phyloP scores from a whole-genome alignment of 2,888 invertebrate genomes.

The Troides aeacus region DNA sequence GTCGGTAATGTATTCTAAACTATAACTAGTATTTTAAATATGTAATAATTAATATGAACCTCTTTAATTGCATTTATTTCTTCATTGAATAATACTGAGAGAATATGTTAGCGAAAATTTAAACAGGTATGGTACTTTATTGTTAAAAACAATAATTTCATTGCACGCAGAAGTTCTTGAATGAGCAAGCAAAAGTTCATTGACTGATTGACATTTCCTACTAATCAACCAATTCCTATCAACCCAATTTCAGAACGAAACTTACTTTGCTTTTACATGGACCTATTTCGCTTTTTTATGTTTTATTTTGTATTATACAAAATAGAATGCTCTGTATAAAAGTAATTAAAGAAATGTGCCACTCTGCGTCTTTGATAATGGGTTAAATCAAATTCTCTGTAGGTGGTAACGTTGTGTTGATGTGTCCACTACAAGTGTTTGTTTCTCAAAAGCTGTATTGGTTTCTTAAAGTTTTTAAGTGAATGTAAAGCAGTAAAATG shows the following conservation, averaged over 20 bases:
- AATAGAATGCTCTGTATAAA: conserved; percentile 34
- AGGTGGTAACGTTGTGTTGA: conserved; percentile 46
- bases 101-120: neutral
- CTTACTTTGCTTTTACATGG: conserved; percentile 39
- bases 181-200: conserved; percentile 34
- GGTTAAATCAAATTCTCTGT: conserved; percentile 32
- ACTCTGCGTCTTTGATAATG: conserved; percentile 32
- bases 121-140: neutral
- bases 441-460: conserved; percentile 37
- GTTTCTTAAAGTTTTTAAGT: conserved; percentile 25
- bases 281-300: conserved; percentile 41
- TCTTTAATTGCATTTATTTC: too few species aligned
- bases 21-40: too few species aligned
- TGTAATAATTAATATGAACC: too few species aligned
- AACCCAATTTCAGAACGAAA: conserved; percentile 46
- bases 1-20: too few species aligned
- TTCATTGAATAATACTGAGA: too few species aligned
- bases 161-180: conserved; percentile 15
- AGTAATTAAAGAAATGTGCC: conserved; percentile 31
- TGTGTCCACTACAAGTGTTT: conserved; percentile 45
- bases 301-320: conserved; percentile 39
- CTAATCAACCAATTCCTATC: conserved; percentile 34
- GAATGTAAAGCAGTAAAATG: conserved; percentile 78
- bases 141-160: neutral
- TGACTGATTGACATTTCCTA: conserved; percentile 39